phyloP scores from a whole-genome alignment of 2,113 vertebrate species.

The Onychorhynchus coronatus region DNA sequence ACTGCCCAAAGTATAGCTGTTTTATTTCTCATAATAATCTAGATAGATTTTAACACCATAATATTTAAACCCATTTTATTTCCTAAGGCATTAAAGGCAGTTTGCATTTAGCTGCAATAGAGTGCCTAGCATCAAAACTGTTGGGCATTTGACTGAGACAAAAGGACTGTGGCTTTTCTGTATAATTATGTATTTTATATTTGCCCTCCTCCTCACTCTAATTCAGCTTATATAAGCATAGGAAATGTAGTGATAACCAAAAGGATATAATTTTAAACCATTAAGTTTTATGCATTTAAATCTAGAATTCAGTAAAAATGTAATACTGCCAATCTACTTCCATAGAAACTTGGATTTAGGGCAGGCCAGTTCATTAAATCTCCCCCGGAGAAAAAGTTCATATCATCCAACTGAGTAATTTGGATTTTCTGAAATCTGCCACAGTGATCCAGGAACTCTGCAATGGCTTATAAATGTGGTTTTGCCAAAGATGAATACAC shows the following conservation, averaged over 20 bases:
- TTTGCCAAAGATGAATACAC: neutral
- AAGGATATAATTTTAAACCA: neutral
- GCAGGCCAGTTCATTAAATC: neutral
- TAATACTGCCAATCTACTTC: neutral
- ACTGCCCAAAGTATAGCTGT: slow-evolving; percentile 7
- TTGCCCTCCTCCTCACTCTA: neutral
- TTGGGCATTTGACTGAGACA: neutral
- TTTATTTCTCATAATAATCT: slow-evolving; percentile 66
- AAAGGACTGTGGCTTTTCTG: neutral
- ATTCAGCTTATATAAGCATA: neutral
- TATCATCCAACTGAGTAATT: neutral
- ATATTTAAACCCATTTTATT: slow-evolving; percentile 57
- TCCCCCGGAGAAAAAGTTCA: neutral
- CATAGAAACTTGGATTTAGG: neutral
- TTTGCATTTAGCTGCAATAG: neutral
- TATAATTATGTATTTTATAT: neutral
- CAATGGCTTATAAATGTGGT: neutral
- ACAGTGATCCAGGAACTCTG: neutral
- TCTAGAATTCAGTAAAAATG: neutral
- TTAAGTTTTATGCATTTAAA: neutral
- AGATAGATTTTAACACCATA: slow-evolving; percentile 56
- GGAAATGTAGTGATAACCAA: neutral
- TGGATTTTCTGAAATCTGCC: neutral
- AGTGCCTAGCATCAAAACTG: neutral
- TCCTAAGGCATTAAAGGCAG: slow-evolving; percentile 48